Base-by-base conservation (phyloP, 2,888 invertebrate genomes). In the Plagodis pulveraria region DNA sequence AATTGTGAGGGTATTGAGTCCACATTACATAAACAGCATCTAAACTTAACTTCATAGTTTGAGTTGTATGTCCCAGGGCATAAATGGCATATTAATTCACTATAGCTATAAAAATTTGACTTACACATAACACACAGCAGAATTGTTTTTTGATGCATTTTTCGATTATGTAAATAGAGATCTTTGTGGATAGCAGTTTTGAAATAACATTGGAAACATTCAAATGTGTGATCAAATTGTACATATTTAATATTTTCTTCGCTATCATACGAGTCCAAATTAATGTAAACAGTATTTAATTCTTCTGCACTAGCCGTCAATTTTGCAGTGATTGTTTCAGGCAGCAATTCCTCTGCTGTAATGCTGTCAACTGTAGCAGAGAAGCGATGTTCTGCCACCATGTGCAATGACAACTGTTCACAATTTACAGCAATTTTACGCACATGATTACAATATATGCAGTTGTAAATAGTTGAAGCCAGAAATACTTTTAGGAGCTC, bases 51-150 rank as follows among this genome's bases (percentile, higher is more conserved):
- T 83, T 96, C 95, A 76, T 94, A 93, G 51, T 95, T 90, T 66
- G 91, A 87, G 78, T 94, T 93, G 86, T 96, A 96, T 69, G 94
- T 91, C 50, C 97, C 97, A 22, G 97, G 97, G 85, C 97, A 97
- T 73, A 97, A 93, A 91, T 97, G 97, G 87, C 97, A 97, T 65
- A 97, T 88, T 63, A 97, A 93, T 84, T 97, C 97, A 90, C 97
- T 97, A 87, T 97, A 97, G 86, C 96, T 97, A 87, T 96, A 96
- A 91, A 97, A 97, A 78, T 96, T 96, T 38, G 95, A 94, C 87
- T 97, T 96, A 86, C 97, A 97, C 97, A 97, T 97, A 69, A 96
- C 95, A 88, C 97, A 97, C 65, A 96, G 87, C 58, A 97, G 93
- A 62, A 96, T 95, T 46, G 96, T 95, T 86, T 97, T 97, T 70